Evolutionary conservation across 2,113 vertebrate genomes (phyloP), one percentile per base, ranked within the genome.

Genomic region (Trinectes maculatus): DNA sequence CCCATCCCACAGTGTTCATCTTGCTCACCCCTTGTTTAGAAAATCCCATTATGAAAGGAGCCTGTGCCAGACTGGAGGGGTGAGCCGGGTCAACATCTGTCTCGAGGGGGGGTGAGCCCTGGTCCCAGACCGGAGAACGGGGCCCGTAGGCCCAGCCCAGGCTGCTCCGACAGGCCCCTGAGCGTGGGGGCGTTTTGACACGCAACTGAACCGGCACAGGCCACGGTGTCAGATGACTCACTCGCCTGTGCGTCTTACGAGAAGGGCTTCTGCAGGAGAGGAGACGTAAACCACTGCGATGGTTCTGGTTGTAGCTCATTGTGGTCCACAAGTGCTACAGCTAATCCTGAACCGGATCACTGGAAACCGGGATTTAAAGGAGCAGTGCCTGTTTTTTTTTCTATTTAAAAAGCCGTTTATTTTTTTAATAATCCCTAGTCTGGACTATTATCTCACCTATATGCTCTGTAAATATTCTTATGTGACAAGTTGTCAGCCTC

Each of bases 1-100:
- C 68, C 67, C 69, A 70, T 78, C 73, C 69, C 80, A 63, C 74
- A 72, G 58, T 77, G 46, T 82, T 80, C 72, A 77, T 82, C 59
- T 76, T 79, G 74, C 89, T 87, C 83, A 52, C 77, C 89, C 82
- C 87, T 89, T 89, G 86, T 92, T 91, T 89, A 85, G 80, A 90
- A 90, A 91, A 90, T 89, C 89, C 85, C 83, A 85, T 91, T 89
- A 87, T 88, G 79, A 76, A 87, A 71, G 47, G 61, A 84, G 56
- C 73, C 80, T 34, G 72, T 86, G 85, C 87, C 87, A 90, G 90
- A 90, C 91, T 85, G 74, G 58, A 81, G 64, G 82, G 86, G 89
- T 90, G 85, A 91, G 78, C 75, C 70, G 54, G 85, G 89, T 91
- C 90, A 90, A 89, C 90, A 90, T 91, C 89, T 91, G 90, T 92